phyloP scores from a whole-genome alignment of 2,888 invertebrate species.

The Dynastes hyllus region DNA sequence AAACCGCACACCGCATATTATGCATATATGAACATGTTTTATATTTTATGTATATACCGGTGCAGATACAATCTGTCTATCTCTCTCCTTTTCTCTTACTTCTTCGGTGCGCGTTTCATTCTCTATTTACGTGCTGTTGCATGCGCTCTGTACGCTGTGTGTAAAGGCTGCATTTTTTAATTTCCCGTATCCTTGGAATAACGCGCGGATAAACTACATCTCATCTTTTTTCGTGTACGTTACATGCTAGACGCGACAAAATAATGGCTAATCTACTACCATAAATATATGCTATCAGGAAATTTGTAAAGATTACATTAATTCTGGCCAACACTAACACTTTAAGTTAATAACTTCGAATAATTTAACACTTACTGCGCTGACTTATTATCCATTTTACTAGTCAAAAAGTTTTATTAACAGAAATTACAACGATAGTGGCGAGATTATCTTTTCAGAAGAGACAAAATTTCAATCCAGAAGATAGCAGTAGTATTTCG shows the following conservation, averaged over 20 bases:
- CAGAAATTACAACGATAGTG: no score
- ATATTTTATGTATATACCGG: conserved; percentile 59
- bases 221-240: conserved; percentile 17
- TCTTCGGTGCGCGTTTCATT: background rate
- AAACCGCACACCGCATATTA: conserved; percentile 61
- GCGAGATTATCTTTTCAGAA: no score
- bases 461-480: no score
- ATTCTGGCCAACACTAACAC: background rate
- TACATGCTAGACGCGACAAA: conserved; percentile 4
- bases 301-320: background rate
- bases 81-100: conserved; percentile 12
- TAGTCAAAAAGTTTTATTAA: no score
- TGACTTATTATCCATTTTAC: no score
- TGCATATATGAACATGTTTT: conserved; percentile 60
- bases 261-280: background rate
- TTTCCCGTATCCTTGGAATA: conserved; percentile 56
- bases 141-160: conserved; percentile 50
- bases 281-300: background rate
- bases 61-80: conserved; percentile 56
- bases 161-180: conserved; percentile 58
- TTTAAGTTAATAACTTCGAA: no score
- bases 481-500: no score
- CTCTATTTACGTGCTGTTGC: conserved; percentile 14
- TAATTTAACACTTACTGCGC: no score
- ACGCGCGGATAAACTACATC: conserved; percentile 10